Percentiles rank a stretch among this genome's conserved stretches.
These are phyloP conservation scores for Ephestia elutella DNA, from an alignment of 1,140 invertebrate genomes.

Conservation along the genomic window DNA sequence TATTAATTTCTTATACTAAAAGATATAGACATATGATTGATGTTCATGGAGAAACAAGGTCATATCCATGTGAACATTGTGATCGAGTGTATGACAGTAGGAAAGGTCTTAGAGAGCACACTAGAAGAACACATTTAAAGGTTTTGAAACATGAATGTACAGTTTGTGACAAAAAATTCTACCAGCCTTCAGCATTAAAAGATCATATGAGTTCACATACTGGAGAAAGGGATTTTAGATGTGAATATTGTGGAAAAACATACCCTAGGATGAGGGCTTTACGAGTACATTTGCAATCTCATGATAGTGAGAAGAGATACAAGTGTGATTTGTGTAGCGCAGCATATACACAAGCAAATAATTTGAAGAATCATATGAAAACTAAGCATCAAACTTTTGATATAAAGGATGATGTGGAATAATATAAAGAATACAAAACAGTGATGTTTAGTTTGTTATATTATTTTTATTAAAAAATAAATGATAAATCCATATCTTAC, in stretches of 20 bases:
- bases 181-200: conserved; percentile 14
- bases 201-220: conserved; percentile 23
- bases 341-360: conserved; percentile 13
- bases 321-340: conserved; percentile 10
- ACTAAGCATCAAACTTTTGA: conserved; percentile 46
- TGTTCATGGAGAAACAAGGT: conserved; percentile 16
- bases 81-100: conserved; percentile 18
- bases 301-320: conserved; percentile 35
- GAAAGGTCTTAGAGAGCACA: conserved; percentile 19
- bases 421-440: neutral
- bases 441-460: too few relatives aligned
- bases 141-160: conserved; percentile 19
- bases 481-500: too few relatives aligned
- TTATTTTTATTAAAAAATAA: too few relatives aligned
- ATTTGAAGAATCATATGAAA: conserved; percentile 54
- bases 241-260: conserved; percentile 21
- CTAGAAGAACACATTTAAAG: conserved; percentile 16
- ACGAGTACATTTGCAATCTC: conserved; percentile 18
- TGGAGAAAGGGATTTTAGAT: conserved; percentile 20
- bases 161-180: conserved; percentile 19
- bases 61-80: conserved; percentile 17
- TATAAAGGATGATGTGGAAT: neutral
- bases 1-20: conserved; percentile 16
- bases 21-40: conserved; percentile 20
- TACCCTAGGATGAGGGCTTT: conserved; percentile 18